phyloP scores from a whole-genome alignment of 2,888 invertebrate genomes.

The Thalpophila matura region DNA sequence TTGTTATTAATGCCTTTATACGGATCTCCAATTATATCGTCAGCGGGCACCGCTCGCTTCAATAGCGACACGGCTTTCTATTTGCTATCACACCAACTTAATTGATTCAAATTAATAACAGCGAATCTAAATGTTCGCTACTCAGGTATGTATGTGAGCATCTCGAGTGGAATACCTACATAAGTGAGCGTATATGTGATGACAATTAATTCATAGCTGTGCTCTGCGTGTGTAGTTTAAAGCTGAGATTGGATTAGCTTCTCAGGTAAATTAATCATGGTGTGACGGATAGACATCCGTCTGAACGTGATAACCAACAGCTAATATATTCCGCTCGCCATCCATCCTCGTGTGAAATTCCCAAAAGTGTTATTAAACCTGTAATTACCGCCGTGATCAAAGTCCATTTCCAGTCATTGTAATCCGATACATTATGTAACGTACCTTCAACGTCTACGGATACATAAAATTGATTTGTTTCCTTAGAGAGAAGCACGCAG shows the following conservation, averaged over 20 bases:
- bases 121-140: conserved; percentile 44
- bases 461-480: conserved; percentile 58
- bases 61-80: conserved; percentile 69
- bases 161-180: conserved; percentile 9
- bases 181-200: conserved; percentile 25
- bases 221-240: conserved; percentile 46
- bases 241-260: conserved; percentile 49
- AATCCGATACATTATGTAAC: conserved; percentile 35
- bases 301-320: conserved; percentile 22
- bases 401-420: conserved; percentile 10
- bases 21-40: conserved; percentile 84
- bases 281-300: conserved; percentile 39
- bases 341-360: conserved; percentile 18
- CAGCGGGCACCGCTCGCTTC: conserved; percentile 68
- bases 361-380: conserved; percentile 20
- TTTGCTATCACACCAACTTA: conserved; percentile 68
- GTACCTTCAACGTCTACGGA: conserved; percentile 29
- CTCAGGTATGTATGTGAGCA: conserved; percentile 30
- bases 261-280: conserved; percentile 54
- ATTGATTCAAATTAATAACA: conserved; percentile 62
- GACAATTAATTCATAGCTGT: conserved; percentile 59
- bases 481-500: conserved; percentile 55
- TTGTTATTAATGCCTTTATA: conserved; percentile 86
- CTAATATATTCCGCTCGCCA: conserved; percentile 31
- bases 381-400: conserved; percentile 12